A percentile compares a stretch with the other conserved stretches of the same genome.
Evolutionary conservation across 2,888 invertebrate species (phyloP).

Genomic region (Vesta saturnalis): DNA sequence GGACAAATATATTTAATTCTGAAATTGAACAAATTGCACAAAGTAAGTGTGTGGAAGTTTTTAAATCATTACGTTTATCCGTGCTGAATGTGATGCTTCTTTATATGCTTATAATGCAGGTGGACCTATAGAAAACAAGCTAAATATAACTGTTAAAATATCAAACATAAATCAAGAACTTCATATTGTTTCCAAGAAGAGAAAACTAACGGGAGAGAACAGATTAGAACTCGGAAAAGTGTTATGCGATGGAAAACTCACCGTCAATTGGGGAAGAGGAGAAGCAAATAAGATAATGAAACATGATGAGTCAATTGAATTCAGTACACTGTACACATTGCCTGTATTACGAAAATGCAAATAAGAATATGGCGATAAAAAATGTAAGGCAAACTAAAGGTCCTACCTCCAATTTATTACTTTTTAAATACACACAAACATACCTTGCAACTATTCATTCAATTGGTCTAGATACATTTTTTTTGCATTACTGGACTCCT

Average conservation of each 20-base stretch:
- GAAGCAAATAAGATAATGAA: background rate
- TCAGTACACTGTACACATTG: background rate
- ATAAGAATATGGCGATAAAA: background rate
- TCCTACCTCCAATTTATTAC: too few relatives aligned
- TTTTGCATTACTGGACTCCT: constrained; percentile 22
- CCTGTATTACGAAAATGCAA: constrained; percentile 5
- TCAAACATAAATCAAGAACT: background rate
- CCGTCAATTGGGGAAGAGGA: background rate
- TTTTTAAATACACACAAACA: background rate
- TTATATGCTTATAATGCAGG: background rate
- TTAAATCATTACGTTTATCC: background rate
- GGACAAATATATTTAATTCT: background rate
- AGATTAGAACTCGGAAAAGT: background rate
- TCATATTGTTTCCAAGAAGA: background rate
- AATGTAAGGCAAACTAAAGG: background rate
- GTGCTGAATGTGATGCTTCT: background rate
- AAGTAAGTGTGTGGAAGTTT: background rate
- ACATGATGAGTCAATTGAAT: background rate
- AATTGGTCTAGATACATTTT: constrained; percentile 17
- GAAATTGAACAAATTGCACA: background rate
- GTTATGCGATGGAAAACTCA: background rate
- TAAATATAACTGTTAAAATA: background rate
- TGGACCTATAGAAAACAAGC: background rate
- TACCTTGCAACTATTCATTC: background rate
- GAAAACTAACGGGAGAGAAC: background rate